Conservation (phyloP, 2,888 invertebrate species). For the Lysandra bellargus region DNA sequence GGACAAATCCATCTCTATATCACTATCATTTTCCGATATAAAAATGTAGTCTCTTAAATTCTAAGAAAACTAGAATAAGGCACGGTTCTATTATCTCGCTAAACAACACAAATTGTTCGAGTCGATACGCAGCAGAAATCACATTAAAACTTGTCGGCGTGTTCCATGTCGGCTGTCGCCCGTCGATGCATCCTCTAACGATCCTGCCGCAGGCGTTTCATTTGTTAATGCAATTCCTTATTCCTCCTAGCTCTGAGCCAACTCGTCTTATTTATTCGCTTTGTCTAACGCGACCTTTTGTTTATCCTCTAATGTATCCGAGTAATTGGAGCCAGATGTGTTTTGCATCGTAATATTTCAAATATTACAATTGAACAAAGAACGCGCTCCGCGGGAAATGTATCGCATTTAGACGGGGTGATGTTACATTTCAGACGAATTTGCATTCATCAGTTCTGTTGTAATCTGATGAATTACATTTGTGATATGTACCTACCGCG, state of each 20-base stretch:
- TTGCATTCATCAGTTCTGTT: constrained; percentile 2
- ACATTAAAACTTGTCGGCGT: not conserved
- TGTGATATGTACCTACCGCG: not conserved
- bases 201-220: constrained; percentile 42
- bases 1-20: too few species aligned
- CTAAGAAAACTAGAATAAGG: too few species aligned
- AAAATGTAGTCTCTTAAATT: too few species aligned
- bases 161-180: constrained; percentile 15
- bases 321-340: constrained; percentile 14
- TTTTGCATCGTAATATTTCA: not conserved
- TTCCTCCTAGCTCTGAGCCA: constrained; percentile 27
- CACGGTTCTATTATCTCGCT: not conserved
- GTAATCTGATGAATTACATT: not conserved
- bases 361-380: constrained; percentile 21
- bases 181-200: constrained; percentile 36
- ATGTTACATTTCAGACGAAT: constrained; percentile 12
- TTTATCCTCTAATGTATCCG: constrained; percentile 11
- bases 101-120: not conserved
- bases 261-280: constrained; percentile 37
- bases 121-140: constrained; percentile 10
- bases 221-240: constrained; percentile 49
- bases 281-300: constrained; percentile 24
- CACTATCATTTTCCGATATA: too few species aligned
- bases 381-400: not conserved
- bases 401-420: not conserved